These are phyloP conservation scores for Melanotaenia maccullochi DNA, from an alignment of 2,797 vertebrate genomes.

Conservation along the genomic window DNA sequence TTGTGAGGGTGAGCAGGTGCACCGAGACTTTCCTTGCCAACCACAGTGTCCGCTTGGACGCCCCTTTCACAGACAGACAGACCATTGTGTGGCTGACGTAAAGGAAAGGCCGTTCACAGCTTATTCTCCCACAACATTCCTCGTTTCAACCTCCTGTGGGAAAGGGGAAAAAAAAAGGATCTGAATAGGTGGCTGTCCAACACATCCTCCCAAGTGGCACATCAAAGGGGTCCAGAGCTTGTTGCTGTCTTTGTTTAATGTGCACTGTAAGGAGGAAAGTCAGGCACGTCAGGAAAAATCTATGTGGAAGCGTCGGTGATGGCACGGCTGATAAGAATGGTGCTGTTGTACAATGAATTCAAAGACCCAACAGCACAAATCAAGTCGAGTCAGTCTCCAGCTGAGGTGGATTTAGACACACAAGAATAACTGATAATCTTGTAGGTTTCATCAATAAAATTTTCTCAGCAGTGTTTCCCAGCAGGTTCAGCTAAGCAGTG, in stretches of 20 bases:
- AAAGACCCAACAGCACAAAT: conserved; percentile 17
- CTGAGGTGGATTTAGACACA: conserved; percentile 39
- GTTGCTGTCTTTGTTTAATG: conserved; percentile 61
- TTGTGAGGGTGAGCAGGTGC: conserved; percentile 69
- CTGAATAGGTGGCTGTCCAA: conserved; percentile 72
- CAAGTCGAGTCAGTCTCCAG: conserved; percentile 14
- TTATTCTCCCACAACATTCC: conserved; percentile 62
- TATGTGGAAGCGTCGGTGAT: conserved; percentile 48
- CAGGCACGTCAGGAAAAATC: conserved; percentile 47
- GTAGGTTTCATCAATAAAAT: conserved; percentile 49
- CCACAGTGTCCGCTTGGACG: conserved; percentile 59
- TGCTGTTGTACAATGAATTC: conserved; percentile 24
- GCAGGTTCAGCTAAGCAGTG: conserved; percentile 34
- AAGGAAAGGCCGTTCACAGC: conserved; percentile 72
- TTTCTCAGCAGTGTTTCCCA: conserved; percentile 21
- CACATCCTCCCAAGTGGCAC: conserved; percentile 73
- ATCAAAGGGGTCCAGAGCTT: conserved; percentile 49
- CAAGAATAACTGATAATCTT: conserved; percentile 39
- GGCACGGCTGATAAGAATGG: conserved; percentile 50
- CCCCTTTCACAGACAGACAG: conserved; percentile 62
- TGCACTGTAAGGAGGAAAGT: conserved; percentile 30
- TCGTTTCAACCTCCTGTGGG: conserved; percentile 72
- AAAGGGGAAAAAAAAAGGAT: conserved; percentile 52
- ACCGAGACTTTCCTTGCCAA: conserved; percentile 64
- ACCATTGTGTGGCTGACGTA: conserved; percentile 73